Conservation (phyloP, 2,888 invertebrate genomes). For the Luffia ferchaultella region DNA sequence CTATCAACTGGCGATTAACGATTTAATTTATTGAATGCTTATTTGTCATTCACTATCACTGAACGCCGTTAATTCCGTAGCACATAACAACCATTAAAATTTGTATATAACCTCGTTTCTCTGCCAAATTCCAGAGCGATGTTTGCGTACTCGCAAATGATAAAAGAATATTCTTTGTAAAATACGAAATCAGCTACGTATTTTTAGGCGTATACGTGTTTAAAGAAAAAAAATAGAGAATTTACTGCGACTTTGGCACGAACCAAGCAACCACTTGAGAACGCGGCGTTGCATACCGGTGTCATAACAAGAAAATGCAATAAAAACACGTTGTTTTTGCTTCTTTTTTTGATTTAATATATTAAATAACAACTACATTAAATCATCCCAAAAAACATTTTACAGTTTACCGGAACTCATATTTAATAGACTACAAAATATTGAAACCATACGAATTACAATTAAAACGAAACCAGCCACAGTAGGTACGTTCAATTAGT, state of each 20-base stretch:
- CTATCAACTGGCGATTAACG: no score
- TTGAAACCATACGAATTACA: no score
- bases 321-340: background rate
- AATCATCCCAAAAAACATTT: no score
- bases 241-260: background rate
- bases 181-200: background rate
- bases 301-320: background rate
- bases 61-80: background rate
- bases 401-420: no score
- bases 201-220: background rate
- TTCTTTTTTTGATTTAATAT: background rate
- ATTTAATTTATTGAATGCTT: no score
- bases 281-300: background rate
- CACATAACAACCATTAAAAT: conserved; percentile 15
- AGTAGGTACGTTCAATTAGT: no score
- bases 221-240: background rate
- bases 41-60: no score
- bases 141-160: conserved; percentile 17
- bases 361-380: no score
- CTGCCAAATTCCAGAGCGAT: conserved; percentile 41
- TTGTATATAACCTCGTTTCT: conserved; percentile 33
- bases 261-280: background rate
- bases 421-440: no score
- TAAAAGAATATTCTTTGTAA: background rate
- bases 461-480: no score